Evolutionary conservation across 2,888 invertebrate genomes (phyloP).

Genomic region (Stenoptilia bipunctidactyla): DNA sequence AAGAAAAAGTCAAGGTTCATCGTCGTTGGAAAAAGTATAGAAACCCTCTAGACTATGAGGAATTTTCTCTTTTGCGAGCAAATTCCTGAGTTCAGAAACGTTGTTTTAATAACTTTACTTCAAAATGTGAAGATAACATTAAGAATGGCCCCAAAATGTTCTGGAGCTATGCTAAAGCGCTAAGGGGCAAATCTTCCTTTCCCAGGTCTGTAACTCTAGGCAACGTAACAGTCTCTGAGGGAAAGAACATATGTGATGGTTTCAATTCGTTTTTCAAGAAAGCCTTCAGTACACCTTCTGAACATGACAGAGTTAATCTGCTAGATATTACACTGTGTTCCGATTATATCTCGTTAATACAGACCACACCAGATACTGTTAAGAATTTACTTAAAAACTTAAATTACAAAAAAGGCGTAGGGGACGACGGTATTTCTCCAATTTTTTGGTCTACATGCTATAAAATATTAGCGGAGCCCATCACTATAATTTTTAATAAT

Average conservation of each 20-base stretch:
- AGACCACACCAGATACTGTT: neutral
- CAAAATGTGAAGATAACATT: neutral
- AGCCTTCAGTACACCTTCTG: neutral
- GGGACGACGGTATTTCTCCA: too few species aligned
- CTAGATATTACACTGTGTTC: neutral
- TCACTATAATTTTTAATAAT: neutral
- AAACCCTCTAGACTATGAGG: neutral
- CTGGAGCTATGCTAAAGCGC: neutral
- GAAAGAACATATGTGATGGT: neutral
- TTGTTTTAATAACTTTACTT: neutral
- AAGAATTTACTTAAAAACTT: neutral
- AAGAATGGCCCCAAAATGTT: neutral
- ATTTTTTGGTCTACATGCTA: neutral
- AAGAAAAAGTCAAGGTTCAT: neutral
- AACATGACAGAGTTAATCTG: neutral
- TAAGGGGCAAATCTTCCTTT: neutral
- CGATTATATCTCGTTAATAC: neutral
- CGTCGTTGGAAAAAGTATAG: neutral
- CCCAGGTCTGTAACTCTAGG: neutral
- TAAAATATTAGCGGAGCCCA: neutral
- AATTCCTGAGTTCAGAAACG: neutral
- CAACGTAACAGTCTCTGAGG: neutral
- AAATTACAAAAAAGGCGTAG: constrained; percentile 2
- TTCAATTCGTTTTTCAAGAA: neutral
- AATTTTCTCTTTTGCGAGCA: neutral